These are phyloP conservation scores for Conomelus anceps DNA, from an alignment of 2,888 invertebrate species.

Conservation along the genomic window DNA sequence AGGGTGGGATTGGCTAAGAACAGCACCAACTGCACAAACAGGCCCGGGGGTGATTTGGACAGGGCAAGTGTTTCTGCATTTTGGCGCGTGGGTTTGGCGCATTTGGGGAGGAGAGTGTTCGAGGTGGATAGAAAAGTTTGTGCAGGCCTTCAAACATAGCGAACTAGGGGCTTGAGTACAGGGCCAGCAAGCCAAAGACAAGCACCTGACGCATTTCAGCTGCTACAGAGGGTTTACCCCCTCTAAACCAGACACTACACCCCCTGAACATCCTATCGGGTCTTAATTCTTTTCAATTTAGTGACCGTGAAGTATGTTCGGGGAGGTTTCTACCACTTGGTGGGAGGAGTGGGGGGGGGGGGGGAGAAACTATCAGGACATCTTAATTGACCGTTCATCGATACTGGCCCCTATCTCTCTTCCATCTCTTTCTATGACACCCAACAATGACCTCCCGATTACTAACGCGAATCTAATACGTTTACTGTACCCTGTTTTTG, in stretches of 20 bases:
- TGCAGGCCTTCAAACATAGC: not conserved
- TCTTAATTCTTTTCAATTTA: not conserved
- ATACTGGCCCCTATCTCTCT: not conserved
- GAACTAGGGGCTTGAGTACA: not conserved
- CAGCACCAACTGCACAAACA: not conserved
- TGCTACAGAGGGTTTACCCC: not conserved
- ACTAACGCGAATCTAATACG: not conserved
- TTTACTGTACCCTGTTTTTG: not conserved
- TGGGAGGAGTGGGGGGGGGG: not conserved
- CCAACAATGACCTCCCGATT: not conserved
- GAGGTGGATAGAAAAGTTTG: not conserved
- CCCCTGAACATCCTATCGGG: not conserved
- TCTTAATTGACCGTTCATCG: not conserved
- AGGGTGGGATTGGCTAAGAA: not conserved
- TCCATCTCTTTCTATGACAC: not conserved
- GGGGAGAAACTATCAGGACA: not conserved
- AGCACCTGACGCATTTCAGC: not conserved
- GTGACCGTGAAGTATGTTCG: not conserved
- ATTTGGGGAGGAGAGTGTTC: not conserved
- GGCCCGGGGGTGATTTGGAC: not conserved
- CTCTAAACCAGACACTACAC: not conserved
- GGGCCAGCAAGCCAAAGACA: not conserved
- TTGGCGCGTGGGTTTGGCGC: not conserved
- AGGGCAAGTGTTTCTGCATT: not conserved
- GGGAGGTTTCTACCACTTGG: not conserved